phyloP scores from a whole-genome alignment of 2,888 invertebrate species.

The Mystacides longicornis region DNA sequence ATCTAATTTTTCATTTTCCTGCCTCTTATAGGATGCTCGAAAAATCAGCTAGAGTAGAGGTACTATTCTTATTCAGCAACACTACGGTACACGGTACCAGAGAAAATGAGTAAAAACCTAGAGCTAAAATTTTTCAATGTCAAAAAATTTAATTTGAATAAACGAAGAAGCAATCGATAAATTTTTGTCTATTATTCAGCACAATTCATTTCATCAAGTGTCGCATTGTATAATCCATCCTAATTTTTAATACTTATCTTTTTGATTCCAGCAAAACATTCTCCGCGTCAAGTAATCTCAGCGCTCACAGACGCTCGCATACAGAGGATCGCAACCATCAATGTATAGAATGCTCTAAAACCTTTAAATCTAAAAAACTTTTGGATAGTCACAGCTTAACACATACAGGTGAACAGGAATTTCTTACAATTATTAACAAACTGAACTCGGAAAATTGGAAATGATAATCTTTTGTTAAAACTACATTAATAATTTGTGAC shows the following conservation, averaged over 20 bases:
- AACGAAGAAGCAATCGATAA: no score
- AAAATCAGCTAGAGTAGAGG: no score
- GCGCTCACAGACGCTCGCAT: constrained; percentile 23
- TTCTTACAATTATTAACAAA: background rate
- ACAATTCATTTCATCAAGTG: no score
- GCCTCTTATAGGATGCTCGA: no score
- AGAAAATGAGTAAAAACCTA: no score
- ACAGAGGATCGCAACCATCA: constrained; percentile 16
- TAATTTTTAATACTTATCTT: background rate
- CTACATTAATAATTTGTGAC: background rate
- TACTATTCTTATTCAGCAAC: no score
- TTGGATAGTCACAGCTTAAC: constrained; percentile 24
- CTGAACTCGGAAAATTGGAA: background rate
- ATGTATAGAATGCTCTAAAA: constrained; percentile 20
- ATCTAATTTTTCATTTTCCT: no score
- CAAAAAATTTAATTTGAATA: no score
- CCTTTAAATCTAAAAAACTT: constrained; percentile 23
- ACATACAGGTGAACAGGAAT: constrained; percentile 17
- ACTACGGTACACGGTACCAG: no score
- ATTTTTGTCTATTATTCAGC: no score
- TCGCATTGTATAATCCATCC: background rate
- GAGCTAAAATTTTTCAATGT: no score
- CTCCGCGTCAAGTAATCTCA: constrained; percentile 23
- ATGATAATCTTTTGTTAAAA: background rate
- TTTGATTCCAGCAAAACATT: constrained; percentile 18